A percentile compares a stretch with the other conserved stretches of the same genome.
Evolutionary conservation across 1,140 invertebrate genomes (phyloP).

Genomic region (Yoshiicerus persimilis): DNA sequence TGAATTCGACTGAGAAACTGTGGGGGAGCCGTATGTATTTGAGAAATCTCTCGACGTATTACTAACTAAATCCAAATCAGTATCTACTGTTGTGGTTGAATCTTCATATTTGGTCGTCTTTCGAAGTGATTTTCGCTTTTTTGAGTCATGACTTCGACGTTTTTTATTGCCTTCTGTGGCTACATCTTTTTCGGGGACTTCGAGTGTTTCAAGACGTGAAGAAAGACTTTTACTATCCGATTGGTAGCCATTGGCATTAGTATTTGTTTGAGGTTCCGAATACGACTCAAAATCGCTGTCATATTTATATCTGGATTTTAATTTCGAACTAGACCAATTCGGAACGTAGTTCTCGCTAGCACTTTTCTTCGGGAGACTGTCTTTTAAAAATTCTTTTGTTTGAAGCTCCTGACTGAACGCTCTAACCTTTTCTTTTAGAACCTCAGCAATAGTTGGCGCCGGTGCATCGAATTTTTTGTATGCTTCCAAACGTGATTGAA

Average conservation of each 20-base stretch:
- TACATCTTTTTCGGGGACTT: neutral
- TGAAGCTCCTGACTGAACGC: neutral
- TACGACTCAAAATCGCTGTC: neutral
- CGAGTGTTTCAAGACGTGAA: neutral
- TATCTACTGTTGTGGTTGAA: conserved; percentile 24
- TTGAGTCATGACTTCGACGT: neutral
- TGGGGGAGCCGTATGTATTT: too few species aligned
- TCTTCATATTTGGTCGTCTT: neutral
- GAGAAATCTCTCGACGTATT: neutral
- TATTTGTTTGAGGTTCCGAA: neutral
- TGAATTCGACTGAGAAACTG: neutral
- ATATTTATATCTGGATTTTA: neutral
- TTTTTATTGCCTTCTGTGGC: neutral
- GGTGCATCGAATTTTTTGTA: neutral
- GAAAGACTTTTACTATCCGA: neutral
- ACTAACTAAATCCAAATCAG: conserved; percentile 3
- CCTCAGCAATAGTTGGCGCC: neutral
- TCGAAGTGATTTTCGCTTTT: neutral
- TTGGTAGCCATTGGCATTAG: neutral
- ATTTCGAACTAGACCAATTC: neutral
- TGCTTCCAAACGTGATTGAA: neutral
- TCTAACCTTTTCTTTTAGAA: neutral
- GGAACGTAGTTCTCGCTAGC: neutral
- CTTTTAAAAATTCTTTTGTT: neutral
- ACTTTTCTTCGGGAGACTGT: neutral